Conservation (phyloP, 2,888 invertebrate genomes). For the Drosophila percnosoma region DNA sequence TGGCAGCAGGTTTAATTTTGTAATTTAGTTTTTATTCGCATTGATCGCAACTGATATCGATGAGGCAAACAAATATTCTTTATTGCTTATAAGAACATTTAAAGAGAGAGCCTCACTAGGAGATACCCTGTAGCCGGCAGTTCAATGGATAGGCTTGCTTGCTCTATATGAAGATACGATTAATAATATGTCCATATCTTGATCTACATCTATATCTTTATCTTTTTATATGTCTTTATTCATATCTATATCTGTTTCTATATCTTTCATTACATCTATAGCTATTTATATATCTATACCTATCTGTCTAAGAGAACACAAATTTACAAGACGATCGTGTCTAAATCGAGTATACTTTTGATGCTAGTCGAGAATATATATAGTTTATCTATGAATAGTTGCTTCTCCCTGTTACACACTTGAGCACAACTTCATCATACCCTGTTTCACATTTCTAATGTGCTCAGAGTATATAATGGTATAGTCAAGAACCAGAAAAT, state of each 20-base stretch:
- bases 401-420: neutral
- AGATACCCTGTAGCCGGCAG: neutral
- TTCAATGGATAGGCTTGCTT: neutral
- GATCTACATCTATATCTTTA: neutral
- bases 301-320: neutral
- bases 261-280: neutral
- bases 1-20: neutral
- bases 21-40: slow-evolving; percentile 10
- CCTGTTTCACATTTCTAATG: neutral
- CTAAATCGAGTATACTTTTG: neutral
- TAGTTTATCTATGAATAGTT: neutral
- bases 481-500: neutral
- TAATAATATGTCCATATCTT: too few relatives aligned
- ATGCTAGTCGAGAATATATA: neutral
- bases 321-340: neutral
- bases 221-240: too few relatives aligned
- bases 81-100: too few relatives aligned
- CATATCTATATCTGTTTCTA: neutral
- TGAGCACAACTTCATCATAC: neutral
- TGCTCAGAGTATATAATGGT: neutral
- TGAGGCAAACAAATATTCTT: neutral
- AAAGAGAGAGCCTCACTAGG: neutral
- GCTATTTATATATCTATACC: neutral
- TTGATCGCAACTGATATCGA: neutral
- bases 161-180: too few relatives aligned